Evolutionary conservation across 2,113 vertebrate species (phyloP), one percentile per base, ranked within the genome.

Genomic region (Catagonus wagneri): DNA sequence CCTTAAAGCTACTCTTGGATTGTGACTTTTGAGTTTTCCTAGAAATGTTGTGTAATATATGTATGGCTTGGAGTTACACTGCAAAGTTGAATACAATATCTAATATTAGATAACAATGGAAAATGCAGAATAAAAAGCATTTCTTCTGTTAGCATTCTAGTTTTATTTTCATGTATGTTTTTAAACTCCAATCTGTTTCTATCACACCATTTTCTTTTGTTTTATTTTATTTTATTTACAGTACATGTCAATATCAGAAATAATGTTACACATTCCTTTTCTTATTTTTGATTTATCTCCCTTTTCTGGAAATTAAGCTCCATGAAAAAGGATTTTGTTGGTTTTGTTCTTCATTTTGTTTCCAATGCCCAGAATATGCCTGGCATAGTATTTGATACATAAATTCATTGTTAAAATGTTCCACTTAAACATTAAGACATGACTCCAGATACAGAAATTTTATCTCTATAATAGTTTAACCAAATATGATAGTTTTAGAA

Each of bases 1-100:
- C 75, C 60, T 84, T 66, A 87, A 34, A 95, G 32, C 6, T 85
- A 19, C 6, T 60, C 27, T 72, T 66, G 6, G 11, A 44, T 12
- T 69, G 20, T 44, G 6, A 75, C 25, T 39, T 95, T 76, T 93
- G 68, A 83, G 17, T 3, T 71, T 83, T 96, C 68, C 32, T 80
- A 63, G 63, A 84, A 76, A 87, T 92, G 72, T 92, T 87, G 71
- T 94, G 19, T 83, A 79, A 61, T 61, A 20, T 27, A 44, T 58
- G 0, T n/a, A 83, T 56, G 7, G 23, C 76, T 81, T 61, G 72
- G n/a, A 85, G 22, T 83, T 79, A 74, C 23, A 93, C 74, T 69
- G 22, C 36, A 22, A 16, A 90, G 17, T 39, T 44, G 14, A 85
- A 63, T 74, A 7, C 11, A 71, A 11, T 52, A 58, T 78, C 54